Base-by-base conservation (phyloP, 2,797 vertebrate species). In the Acanthurus tractus region DNA sequence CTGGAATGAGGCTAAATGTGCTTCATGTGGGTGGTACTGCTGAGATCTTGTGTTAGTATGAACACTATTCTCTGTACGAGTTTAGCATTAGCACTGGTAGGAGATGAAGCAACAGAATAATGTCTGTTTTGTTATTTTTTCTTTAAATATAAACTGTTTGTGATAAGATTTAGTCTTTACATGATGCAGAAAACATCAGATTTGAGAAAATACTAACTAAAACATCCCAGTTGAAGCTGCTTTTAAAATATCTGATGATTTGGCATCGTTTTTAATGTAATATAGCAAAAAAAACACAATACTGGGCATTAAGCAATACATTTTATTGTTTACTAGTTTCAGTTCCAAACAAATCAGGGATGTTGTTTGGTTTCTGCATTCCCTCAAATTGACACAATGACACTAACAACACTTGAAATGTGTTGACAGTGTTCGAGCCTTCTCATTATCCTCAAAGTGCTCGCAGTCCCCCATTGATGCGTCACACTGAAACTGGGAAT, bases 1-100 rank as follows among this genome's bases (percentile, higher is more conserved):
- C 70, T 77, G 66, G 45, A 85, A 78, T 58, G 53, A 38, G 71
- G 77, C 79, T 86, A 68, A 79, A 64, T 80, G 76, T 46, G 46
- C 58, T 64, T 72, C 42, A 63, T 72, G 78, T 83, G 62, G 76
- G 76, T 79, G 81, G 63, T 54, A 15, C 34, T 63, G 75, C 70
- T 80, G 11, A 73, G 54, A 65, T 63, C 18, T 18, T 65, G 73
- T 66, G 63, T 71, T 50, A 62, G 77, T 44, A 20, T 61, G 69
- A 70, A 18, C 36, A n/a, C n/a, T 36, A 63, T 17, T 63, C 36
- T 67, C 38, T 57, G 38, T 45, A 8, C 57, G 54, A 46, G 4
- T 77, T 53, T 38, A 70, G 53, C 34, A 45, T 48, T 59, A 76
- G 25, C 48, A 53, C 20, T 61, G 45, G 6, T 29, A 14, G 10